phyloP scores from a whole-genome alignment of 2,888 invertebrate genomes.

The Blastobasis lacticolella region DNA sequence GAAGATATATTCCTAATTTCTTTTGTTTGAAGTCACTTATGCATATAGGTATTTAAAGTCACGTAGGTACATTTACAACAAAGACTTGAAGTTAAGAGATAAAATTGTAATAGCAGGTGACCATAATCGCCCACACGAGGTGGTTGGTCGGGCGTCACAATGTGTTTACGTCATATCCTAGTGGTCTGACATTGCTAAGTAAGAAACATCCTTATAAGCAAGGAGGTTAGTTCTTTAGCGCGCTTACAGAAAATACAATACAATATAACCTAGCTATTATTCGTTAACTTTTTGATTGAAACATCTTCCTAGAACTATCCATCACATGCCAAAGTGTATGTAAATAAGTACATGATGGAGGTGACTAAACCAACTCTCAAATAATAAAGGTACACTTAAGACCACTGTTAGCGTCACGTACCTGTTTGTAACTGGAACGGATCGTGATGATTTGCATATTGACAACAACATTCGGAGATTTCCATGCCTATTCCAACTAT shows the following conservation, averaged over 20 bases:
- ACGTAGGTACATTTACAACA: background rate
- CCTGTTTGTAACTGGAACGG: constrained; percentile 26
- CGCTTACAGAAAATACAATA: too few species aligned
- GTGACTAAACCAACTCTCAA: constrained; percentile 11
- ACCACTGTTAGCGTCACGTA: constrained; percentile 18
- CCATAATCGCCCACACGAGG: too few species aligned
- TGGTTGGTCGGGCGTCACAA: constrained; percentile 45
- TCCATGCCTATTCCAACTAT: background rate
- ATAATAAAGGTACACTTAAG: constrained; percentile 9
- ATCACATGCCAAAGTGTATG: background rate
- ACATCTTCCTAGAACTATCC: constrained; percentile 26
- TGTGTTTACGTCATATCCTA: constrained; percentile 50
- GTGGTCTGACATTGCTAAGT: constrained; percentile 3
- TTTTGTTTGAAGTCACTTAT: too few species aligned
- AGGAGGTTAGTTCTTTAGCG: too few species aligned
- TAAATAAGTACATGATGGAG: background rate
- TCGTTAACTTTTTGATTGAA: constrained; percentile 17
- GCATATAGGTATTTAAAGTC: too few species aligned
- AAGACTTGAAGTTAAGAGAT: background rate
- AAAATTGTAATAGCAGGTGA: too few species aligned
- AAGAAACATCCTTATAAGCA: too few species aligned
- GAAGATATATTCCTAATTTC: too few species aligned
- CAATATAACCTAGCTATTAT: too few species aligned
- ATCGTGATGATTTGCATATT: constrained; percentile 21
- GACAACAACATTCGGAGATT: background rate